Base-by-base conservation (phyloP, 2,888 invertebrate species). In the Bellardia bayeri region DNA sequence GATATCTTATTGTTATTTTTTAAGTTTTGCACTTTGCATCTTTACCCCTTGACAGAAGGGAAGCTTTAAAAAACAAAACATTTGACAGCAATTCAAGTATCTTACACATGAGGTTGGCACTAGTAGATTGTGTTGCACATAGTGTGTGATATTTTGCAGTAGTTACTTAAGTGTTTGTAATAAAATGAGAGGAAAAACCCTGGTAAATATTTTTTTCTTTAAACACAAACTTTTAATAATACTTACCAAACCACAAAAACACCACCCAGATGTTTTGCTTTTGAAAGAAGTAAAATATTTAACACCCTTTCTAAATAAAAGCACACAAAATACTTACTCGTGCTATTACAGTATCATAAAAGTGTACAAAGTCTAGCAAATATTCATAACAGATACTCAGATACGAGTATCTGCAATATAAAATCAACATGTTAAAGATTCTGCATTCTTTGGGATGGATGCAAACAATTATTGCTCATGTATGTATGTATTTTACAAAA, bases 201-300 rank as follows among this genome's bases (percentile, higher is more conserved):
- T 45, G 45, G 61, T 76, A 81, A 84, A 75, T 83, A 74, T 79
- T 76, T 76, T 76, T 78, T 45, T 45, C 45, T 45, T 45, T 45
- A 82, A 85, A 80, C 84, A 72, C 72, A 82, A 86, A 86, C 85
- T 86, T 86, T 86, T 82, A 76, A 88, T 69, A 79, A 85, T 75
- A 85, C 82, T 86, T 85, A 69, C 64, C 85, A 85, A 85, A 56
- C 79, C 86, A 86, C 82, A 82, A 76, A 83, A 78, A 84, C 51
- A 82, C 63, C 74, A 85, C 69, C 82, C 78, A 71, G 63, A 74
- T 87, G 74, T 78, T 82, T 81, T 63, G 58, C 64, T 81, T 58
- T 14, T 63, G 8, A 69, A 72, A 72, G 61, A 69, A 58, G 14
- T 16, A 69, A 69, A 58, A 75, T 82, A 82, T 82, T 79, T 79